Evolutionary conservation across 2,797 vertebrate genomes (phyloP), one percentile per base, ranked within the genome.

Genomic region (Micropoecilia bifurca): DNA sequence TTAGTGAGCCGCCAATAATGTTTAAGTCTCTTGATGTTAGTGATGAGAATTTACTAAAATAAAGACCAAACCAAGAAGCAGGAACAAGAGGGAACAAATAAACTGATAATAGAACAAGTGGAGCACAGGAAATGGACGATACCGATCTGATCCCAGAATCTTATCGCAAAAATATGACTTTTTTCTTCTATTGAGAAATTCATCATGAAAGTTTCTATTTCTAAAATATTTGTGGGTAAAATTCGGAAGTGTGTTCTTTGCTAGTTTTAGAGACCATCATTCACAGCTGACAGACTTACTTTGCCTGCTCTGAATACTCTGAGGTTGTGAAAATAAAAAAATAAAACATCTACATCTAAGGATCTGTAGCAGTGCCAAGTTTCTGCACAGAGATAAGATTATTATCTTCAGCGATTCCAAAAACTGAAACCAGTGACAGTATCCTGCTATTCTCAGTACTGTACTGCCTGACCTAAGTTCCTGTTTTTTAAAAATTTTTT

Each of bases 361-460:
- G 72, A n/a, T 22, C 30, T 43, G 20, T 66, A 57, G 16, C 22
- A 57, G 36, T 41, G 36, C 39, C 59, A 45, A 13, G 10, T 12
- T 3, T 16, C 22, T 33, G 25, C 33, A 71, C 9, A 55, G 12
- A 28, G 7, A 25, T 66, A 36, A 66, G 61, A 18, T 50, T 4
- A 6, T 20, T 16, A 1, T 13, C 20, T 75, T 16, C 48, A 18
- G n/a, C 4, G 4, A 39, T 28, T 43, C 25, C 3, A 5, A 69
- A 71, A 71, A 12, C 46, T 72, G 36, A 66, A 80, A 77, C 45
- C 46, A 46, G 4, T 76, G 66, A 74, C 10, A 0, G 18, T 9
- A 28, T 71, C 14, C 5, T 28, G 20, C 30, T 61, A 72, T 74
- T 77, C 61, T 59, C 59, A 71, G 57, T 50, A 69, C 61, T 77